These are phyloP conservation scores for Calyptommatus sinebrachiatus DNA, from an alignment of 2,113 vertebrate genomes.

Conservation along the genomic window DNA sequence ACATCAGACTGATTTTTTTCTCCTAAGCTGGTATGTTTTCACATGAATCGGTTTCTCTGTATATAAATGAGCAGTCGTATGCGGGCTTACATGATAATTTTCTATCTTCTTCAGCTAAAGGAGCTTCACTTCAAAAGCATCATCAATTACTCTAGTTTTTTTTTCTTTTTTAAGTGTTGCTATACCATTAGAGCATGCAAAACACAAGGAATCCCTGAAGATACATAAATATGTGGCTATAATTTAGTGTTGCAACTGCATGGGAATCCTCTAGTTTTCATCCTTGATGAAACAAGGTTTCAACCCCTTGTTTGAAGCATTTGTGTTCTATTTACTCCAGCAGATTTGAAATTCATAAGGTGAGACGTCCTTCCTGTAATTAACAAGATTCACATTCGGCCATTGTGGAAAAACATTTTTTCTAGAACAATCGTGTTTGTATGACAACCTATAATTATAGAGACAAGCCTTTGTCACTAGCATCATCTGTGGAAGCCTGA, in stretches of 20 bases:
- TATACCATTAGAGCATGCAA: neutral
- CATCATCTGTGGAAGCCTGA: constrained; percentile 41
- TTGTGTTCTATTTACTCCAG: neutral
- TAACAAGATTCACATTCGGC: neutral
- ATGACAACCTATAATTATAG: constrained; percentile 6
- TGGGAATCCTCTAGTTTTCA: neutral
- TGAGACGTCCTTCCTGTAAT: neutral
- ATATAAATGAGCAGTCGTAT: neutral
- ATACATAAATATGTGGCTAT: neutral
- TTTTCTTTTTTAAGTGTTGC: neutral
- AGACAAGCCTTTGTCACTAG: constrained; percentile 9
- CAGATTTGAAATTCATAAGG: neutral
- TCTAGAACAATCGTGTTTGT: neutral
- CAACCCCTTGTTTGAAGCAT: accelerated
- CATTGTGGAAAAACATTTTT: neutral
- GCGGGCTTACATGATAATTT: constrained; percentile 18
- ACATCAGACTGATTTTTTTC: neutral
- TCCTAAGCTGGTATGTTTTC: neutral
- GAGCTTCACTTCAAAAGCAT: constrained; percentile 1
- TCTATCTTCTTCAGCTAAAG: constrained; percentile 1
- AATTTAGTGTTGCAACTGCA: neutral
- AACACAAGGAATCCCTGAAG: constrained; percentile 7
- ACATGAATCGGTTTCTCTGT: accelerated
- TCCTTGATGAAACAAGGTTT: neutral
- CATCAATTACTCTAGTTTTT: neutral